Base-by-base conservation (phyloP, 2,888 invertebrate species). In the Hyalella azteca region DNA sequence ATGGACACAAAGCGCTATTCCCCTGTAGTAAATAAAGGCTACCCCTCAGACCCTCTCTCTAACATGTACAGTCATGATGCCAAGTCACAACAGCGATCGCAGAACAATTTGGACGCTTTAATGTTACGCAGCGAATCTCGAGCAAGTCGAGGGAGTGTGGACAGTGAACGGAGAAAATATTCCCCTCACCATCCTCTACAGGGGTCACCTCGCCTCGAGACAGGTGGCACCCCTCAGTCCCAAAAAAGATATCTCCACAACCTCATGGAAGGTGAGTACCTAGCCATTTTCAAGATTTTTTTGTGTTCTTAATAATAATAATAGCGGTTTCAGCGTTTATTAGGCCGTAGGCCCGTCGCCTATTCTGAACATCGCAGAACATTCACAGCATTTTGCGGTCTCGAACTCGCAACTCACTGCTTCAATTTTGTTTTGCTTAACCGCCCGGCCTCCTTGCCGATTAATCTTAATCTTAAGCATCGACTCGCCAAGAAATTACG, bases 211-310 rank as follows among this genome's bases (percentile, higher is more conserved):
- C 49, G 40, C 66, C 79, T 77, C 15, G 80, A 83, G n/a, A 41
- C 50, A 9, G 45, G 50, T 9, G 73, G 79, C 39, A 82, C 82
- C 3, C 84, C 84, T 2, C 82, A 81, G 60, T 78, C 78, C 26
- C 84, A 84, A 77, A 82, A 81, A 41, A 77, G 81, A 41, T 82
- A 79, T 59, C 79, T 84, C 7, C 81, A 81, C 36, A 81, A 84
- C 49, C 50, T 84, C 60, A 82, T 78, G 15, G 84, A 84, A 79
- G 84, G 84, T 82, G 45, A 41, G 79, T 41, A 66, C n/a, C n/a
- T 41, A 75, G 13, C n/a, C n/a, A n/a, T n/a, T n/a, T n/a, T n/a
- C n/a, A n/a, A n/a, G n/a, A n/a, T n/a, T n/a, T n/a, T n/a, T n/a
- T n/a, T n/a, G n/a, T n/a, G n/a, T n/a, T n/a, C n/a, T n/a, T n/a